A percentile compares a stretch with the other conserved stretches of the same genome.
Evolutionary conservation across 2,888 invertebrate genomes (phyloP).

Genomic region (Drosophila neotestacea): DNA sequence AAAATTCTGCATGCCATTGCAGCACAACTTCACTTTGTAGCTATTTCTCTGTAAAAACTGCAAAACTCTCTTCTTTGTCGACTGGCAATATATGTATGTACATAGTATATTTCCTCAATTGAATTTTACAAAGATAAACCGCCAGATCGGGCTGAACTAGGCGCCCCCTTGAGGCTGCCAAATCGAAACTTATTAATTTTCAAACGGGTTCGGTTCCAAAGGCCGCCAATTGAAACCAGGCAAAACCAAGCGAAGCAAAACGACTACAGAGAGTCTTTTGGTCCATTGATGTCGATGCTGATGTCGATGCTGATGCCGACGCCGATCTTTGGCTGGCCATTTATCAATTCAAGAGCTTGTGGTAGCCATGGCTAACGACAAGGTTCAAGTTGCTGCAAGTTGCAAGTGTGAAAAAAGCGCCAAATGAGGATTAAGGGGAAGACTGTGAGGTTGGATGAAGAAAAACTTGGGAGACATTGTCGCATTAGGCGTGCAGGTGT

Average conservation of each 20-base stretch:
- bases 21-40: constrained; percentile 24
- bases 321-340: constrained; percentile 68
- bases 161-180: constrained; percentile 52
- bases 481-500: constrained; percentile 78
- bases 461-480: constrained; percentile 38
- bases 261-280: neutral
- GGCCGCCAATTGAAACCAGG: constrained; percentile 39
- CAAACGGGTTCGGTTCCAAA: constrained; percentile 67
- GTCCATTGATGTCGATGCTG: constrained; percentile 4
- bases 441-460: constrained; percentile 11
- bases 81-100: too few species aligned
- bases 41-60: constrained; percentile 18
- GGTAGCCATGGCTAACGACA: constrained; percentile 57
- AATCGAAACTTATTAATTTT: constrained; percentile 78
- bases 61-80: neutral
- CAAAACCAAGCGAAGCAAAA: constrained; percentile 16
- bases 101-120: constrained; percentile 76
- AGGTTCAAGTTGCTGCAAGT: constrained; percentile 45
- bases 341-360: constrained; percentile 68
- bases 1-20: constrained; percentile 47
- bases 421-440: constrained; percentile 14
- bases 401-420: constrained; percentile 66
- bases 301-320: constrained; percentile 10
- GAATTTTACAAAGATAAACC: constrained; percentile 60
- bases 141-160: constrained; percentile 40